A percentile compares a stretch with the other conserved stretches of the same genome.
phyloP scores from a whole-genome alignment of 2,113 vertebrate genomes.

The Speoplatyrhinus poulsoni region DNA sequence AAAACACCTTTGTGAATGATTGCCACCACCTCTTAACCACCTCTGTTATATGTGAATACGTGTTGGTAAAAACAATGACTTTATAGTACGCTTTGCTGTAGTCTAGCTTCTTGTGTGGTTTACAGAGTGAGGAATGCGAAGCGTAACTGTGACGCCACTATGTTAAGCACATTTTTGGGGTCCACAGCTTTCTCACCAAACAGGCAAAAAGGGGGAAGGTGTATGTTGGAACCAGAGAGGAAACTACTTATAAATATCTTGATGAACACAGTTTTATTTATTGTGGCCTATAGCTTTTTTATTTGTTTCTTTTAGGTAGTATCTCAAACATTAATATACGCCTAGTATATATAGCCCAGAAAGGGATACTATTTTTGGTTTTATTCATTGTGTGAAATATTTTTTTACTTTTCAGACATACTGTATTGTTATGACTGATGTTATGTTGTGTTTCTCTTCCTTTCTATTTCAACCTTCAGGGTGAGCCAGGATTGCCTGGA shows the following conservation, averaged over 20 bases:
- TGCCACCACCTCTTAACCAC: too few relatives aligned
- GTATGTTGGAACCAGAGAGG: background rate
- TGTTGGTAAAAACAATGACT: background rate
- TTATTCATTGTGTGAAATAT: background rate
- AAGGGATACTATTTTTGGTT: too few relatives aligned
- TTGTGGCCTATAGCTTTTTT: too few relatives aligned
- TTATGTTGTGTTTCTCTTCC: constrained; percentile 18
- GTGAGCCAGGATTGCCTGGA: constrained; percentile 85
- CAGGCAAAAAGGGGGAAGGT: constrained; percentile 55
- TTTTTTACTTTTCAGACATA: background rate
- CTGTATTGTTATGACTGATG: background rate
- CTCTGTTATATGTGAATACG: background rate
- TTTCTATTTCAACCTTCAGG: constrained; percentile 70
- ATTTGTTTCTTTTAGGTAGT: too few relatives aligned
- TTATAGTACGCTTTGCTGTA: background rate
- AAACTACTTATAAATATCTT: background rate
- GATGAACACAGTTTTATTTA: background rate
- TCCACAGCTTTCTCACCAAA: constrained; percentile 32
- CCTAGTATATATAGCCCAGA: too few relatives aligned
- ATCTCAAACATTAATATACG: too few relatives aligned
- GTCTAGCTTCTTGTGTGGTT: constrained; percentile 12
- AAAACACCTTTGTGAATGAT: too few relatives aligned
- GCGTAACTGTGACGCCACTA: constrained; percentile 24
- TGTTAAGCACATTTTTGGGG: constrained; percentile 31
- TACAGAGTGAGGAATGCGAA: constrained; percentile 33